These are phyloP conservation scores for Psilopsiagon aurifrons DNA, from an alignment of 2,113 vertebrate species.

Conservation along the genomic window DNA sequence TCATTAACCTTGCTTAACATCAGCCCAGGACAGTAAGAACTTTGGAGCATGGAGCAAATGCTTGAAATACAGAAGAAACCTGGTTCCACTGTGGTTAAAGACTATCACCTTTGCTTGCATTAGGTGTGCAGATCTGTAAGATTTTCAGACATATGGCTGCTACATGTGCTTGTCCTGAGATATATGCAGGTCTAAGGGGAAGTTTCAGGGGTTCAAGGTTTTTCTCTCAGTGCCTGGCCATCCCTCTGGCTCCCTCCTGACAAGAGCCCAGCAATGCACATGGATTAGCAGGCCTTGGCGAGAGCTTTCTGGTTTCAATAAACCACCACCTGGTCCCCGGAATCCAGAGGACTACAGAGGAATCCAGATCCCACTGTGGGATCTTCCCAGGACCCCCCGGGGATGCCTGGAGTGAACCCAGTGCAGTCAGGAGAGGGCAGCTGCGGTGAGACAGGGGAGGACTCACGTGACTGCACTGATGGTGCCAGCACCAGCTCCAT, in stretches of 20 bases:
- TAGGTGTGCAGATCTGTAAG: neutral
- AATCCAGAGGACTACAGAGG: neutral
- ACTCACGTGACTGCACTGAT: accelerated
- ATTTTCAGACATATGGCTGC: neutral
- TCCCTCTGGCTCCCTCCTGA: neutral
- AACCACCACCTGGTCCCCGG: neutral
- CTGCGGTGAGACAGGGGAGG: neutral
- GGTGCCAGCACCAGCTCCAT: neutral
- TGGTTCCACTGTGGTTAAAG: neutral
- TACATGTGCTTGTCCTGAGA: neutral
- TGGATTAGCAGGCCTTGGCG: neutral
- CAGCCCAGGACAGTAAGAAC: neutral
- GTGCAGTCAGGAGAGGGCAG: neutral
- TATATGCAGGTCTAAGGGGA: neutral
- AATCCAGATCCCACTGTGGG: neutral
- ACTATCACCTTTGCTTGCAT: neutral
- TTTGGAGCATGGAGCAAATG: neutral
- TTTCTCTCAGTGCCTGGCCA: neutral
- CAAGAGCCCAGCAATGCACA: neutral
- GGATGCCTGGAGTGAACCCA: neutral
- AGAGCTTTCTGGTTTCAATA: neutral
- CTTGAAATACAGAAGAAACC: neutral
- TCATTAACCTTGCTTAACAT: neutral
- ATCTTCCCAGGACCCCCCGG: neutral
- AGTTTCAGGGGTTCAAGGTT: neutral